phyloP scores from a whole-genome alignment of 2,113 vertebrate genomes.

The Phylloscopus trochiloides region DNA sequence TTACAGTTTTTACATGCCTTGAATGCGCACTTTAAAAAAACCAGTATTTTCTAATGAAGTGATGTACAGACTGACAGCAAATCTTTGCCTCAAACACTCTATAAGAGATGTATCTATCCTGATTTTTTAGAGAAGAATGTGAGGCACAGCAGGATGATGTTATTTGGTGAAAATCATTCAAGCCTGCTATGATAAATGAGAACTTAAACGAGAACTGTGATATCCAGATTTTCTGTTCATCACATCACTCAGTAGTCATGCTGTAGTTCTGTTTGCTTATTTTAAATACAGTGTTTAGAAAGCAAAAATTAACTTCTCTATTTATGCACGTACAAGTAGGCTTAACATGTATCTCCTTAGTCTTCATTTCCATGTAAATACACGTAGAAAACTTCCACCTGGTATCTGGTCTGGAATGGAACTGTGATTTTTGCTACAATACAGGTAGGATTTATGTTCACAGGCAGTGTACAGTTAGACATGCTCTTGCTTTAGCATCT shows the following conservation, averaged over 20 bases:
- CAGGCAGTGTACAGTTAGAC: rapidly evolving
- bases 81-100: not conserved
- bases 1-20: not conserved
- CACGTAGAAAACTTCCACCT: not conserved
- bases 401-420: not conserved
- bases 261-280: not conserved
- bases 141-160: not conserved
- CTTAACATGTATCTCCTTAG: not conserved
- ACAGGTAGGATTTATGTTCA: not conserved
- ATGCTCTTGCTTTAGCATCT: not conserved
- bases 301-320: not conserved
- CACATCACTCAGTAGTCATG: not conserved
- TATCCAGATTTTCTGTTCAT: not conserved
- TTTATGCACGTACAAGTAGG: not conserved
- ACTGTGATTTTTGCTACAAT: not conserved
- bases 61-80: not conserved
- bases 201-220: not conserved
- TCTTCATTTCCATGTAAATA: not conserved
- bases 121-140: not conserved
- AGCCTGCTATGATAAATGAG: not conserved
- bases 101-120: not conserved
- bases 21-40: not conserved
- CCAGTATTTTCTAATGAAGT: not conserved
- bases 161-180: not conserved
- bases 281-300: not conserved